Percentiles rank a stretch among this genome's conserved stretches.
phyloP scores from a whole-genome alignment of 2,888 invertebrate species.

The Zonitis immaculata region DNA sequence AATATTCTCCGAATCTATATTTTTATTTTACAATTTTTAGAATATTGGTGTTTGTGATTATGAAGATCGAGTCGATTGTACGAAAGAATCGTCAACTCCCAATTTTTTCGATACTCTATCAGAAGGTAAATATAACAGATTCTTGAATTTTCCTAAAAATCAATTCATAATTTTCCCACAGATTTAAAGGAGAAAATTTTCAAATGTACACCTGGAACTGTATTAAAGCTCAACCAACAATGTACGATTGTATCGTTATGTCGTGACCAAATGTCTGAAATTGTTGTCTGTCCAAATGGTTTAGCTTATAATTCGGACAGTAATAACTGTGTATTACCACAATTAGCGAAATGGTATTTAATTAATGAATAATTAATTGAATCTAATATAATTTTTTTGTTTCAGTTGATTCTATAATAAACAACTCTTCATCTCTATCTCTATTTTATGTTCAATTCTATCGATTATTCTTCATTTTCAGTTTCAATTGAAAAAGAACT shows the following conservation, averaged over 20 bases:
- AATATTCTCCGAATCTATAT: too few relatives aligned
- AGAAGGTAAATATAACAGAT: slow-evolving; percentile 30
- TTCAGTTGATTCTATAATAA: too few relatives aligned
- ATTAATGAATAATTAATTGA: neutral
- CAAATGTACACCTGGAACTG: slow-evolving; percentile 38
- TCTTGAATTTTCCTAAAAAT: too few relatives aligned
- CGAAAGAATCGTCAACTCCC: too few relatives aligned
- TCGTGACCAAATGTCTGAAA: slow-evolving; percentile 40
- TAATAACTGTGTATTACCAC: slow-evolving; percentile 42
- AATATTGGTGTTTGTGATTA: slow-evolving; percentile 62
- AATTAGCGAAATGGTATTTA: slow-evolving; percentile 45
- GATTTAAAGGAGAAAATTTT: slow-evolving; percentile 33
- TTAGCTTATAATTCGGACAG: slow-evolving; percentile 42
- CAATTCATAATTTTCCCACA: slow-evolving; percentile 20
- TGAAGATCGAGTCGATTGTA: slow-evolving; percentile 57
- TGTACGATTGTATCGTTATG: slow-evolving; percentile 46
- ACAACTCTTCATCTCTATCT: too few relatives aligned
- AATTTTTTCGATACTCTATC: slow-evolving; percentile 27
- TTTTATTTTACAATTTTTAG: too few relatives aligned
- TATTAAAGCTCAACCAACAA: slow-evolving; percentile 41
- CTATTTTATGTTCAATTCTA: too few relatives aligned
- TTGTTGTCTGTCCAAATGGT: slow-evolving; percentile 45
- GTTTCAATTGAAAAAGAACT: too few relatives aligned
- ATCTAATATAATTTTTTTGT: too few relatives aligned
- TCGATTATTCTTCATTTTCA: too few relatives aligned